phyloP scores from a whole-genome alignment of 2,113 vertebrate genomes.

The Stegostoma tigrinum region DNA sequence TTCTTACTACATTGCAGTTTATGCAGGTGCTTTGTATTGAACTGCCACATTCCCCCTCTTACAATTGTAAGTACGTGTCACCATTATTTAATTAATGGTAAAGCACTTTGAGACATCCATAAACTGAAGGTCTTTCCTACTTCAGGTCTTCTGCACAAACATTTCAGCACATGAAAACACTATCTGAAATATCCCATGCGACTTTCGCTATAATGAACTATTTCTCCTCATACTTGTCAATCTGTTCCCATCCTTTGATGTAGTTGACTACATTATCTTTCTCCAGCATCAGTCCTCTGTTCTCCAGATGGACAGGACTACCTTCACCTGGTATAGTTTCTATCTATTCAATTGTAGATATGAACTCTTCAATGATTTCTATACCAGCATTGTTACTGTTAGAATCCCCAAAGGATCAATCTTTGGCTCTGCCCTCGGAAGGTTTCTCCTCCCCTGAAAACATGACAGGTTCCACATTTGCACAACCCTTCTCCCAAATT shows the following conservation, averaged over 20 bases:
- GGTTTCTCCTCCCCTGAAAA: not conserved
- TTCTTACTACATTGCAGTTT: not conserved
- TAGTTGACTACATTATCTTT: not conserved
- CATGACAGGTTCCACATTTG: not conserved
- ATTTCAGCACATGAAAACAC: not conserved
- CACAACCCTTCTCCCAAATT: not conserved
- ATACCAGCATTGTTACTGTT: not conserved
- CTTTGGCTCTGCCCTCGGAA: not conserved
- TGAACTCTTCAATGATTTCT: not conserved
- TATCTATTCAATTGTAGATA: not conserved
- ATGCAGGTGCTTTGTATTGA: not conserved
- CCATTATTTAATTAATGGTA: not conserved
- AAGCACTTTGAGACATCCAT: not conserved
- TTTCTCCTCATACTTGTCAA: not conserved
- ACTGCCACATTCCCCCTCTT: not conserved
- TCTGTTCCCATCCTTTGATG: not conserved
- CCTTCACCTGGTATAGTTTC: not conserved
- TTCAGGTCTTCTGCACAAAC: not conserved
- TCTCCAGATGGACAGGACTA: not conserved
- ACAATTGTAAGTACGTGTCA: not conserved
- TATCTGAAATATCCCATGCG: not conserved
- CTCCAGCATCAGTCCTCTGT: not conserved
- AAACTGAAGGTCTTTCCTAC: not conserved
- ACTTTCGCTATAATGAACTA: not conserved
- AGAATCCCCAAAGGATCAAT: not conserved